Evolutionary conservation across 1,140 invertebrate genomes (phyloP).

Genomic region (Sminthurides bifidus): DNA sequence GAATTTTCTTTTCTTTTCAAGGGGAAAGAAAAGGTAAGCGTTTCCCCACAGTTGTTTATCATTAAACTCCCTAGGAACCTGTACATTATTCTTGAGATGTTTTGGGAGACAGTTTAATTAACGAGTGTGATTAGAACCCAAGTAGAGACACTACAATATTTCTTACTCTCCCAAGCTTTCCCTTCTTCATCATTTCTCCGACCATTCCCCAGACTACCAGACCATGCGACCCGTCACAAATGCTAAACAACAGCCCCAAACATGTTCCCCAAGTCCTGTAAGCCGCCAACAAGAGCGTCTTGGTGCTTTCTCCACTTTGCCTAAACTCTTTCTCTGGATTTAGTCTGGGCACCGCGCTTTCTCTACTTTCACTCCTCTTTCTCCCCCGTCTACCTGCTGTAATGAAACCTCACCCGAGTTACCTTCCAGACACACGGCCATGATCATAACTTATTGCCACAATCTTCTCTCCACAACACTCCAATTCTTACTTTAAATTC

Average conservation of each 20-base stretch:
- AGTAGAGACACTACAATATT: slow-evolving; percentile 23
- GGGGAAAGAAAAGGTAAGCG: slow-evolving; percentile 16
- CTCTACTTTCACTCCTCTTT: background rate
- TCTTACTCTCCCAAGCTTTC: slow-evolving; percentile 1
- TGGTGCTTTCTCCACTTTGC: too few species aligned
- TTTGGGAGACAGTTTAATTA: slow-evolving; percentile 32
- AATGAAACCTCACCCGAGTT: too few species aligned
- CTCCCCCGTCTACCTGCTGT: too few species aligned
- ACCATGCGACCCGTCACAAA: slow-evolving; percentile 10
- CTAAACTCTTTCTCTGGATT: too few species aligned
- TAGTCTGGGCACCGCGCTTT: background rate
- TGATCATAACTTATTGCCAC: too few species aligned
- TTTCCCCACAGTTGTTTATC: slow-evolving; percentile 31
- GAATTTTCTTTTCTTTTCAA: slow-evolving; percentile 19
- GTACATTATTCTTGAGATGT: slow-evolving; percentile 32
- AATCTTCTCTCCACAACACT: too few species aligned
- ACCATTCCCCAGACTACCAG: background rate
- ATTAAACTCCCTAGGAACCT: slow-evolving; percentile 30
- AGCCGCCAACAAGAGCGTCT: too few species aligned
- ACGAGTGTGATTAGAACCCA: slow-evolving; percentile 31
- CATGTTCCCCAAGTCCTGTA: too few species aligned
- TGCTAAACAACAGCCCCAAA: too few species aligned
- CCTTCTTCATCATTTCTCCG: background rate
- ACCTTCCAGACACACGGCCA: too few species aligned
- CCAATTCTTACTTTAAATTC: too few species aligned